Base-by-base conservation (phyloP, 2,888 invertebrate species). In the Atethmia centrago region DNA sequence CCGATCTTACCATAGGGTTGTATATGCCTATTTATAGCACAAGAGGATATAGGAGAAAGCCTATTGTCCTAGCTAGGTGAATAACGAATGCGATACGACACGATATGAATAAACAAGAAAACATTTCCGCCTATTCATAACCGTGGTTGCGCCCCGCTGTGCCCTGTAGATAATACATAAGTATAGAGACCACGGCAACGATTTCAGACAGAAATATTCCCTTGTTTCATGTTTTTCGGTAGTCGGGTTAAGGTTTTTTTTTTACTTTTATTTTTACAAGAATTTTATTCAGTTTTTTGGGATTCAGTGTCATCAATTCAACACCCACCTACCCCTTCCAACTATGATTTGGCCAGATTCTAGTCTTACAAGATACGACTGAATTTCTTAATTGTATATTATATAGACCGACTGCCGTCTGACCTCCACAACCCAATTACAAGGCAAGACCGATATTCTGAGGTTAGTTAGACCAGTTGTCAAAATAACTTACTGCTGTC, bases 1-100 rank as follows among this genome's bases (percentile, higher is more conserved):
- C n/a, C 56, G 25, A 81, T 69, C 49, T 64, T 40, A 45, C 45
- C 2, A 42, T n/a, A 56, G 42, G 7, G 10, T 66, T 56, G 49
- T 63, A 14, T 59, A 14, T 45, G 36, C 55, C 40, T 58, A 58
- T 73, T 49, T 45, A 51, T n/a, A 25, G 19, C 19, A 73, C 8
- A 51, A 49, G 8, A 59, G 21, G 3, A 25, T 74, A 21, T 49
- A 51, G 8, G 8, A 21, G 9, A 25, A 51, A 51, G 51, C 31
- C 25, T 16, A 4, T 19, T n/a, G 1, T 45, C 53, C 5, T 28
- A 28, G 2, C 5, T 28, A 28, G 2, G 45, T 36, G 36, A 12
- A 21, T 68, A 47, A 16, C 1, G 1, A 47, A 61, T 16, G 25
- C 40, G 25, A 45, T 62, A 62, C 12, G 45, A 19, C 16, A 16